Evolutionary conservation across 2,113 vertebrate species (phyloP).

Genomic region (Lophotis ruficrista): DNA sequence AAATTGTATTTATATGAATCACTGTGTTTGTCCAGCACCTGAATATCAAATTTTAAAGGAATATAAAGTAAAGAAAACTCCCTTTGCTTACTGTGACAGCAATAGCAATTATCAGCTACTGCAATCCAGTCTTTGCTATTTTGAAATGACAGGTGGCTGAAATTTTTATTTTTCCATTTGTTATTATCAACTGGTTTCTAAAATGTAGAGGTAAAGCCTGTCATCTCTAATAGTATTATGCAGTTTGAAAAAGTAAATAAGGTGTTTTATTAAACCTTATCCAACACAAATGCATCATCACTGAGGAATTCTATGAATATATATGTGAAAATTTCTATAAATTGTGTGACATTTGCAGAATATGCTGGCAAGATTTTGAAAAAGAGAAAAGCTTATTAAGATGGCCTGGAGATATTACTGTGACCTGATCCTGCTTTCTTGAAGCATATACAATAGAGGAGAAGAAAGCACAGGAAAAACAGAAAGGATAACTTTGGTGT

Average conservation of each 20-base stretch:
- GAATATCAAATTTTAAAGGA: neutral
- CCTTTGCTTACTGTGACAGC: neutral
- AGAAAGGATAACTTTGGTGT: neutral
- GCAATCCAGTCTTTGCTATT: neutral
- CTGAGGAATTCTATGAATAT: neutral
- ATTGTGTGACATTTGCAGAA: neutral
- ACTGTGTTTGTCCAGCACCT: neutral
- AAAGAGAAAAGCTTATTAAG: neutral
- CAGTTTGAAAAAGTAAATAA: neutral
- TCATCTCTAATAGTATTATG: neutral
- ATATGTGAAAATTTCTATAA: neutral
- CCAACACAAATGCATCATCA: neutral
- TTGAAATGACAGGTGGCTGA: neutral
- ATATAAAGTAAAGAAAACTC: neutral
- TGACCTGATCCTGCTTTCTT: neutral
- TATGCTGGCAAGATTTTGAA: neutral
- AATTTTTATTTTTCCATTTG: neutral
- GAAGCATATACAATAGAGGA: neutral
- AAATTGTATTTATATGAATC: neutral
- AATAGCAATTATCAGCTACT: neutral
- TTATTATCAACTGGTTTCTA: neutral
- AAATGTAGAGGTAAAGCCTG: neutral
- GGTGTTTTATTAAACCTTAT: neutral
- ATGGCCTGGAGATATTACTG: neutral
- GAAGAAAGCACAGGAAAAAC: neutral